Evolutionary conservation across 2,113 vertebrate species (phyloP), one percentile per base, ranked within the genome.

Genomic region (Gopherus flavomarginatus): DNA sequence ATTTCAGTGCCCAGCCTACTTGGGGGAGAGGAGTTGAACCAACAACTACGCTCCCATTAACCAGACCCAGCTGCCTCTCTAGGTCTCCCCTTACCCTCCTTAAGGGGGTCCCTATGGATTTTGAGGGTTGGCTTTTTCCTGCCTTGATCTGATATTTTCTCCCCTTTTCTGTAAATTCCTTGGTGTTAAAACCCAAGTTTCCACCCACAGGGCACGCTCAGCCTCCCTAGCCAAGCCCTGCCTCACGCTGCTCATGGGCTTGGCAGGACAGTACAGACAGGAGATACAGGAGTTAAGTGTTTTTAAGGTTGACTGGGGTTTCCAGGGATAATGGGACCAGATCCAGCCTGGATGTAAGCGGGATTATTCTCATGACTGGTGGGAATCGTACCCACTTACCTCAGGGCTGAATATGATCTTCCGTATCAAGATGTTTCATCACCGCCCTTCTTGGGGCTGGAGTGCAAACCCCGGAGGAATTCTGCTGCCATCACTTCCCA

Each of bases 121-220:
- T 53, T 95, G 50, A 90, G 49, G 4, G 29, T 21, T 93, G 89
- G 27, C 62, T 72, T 26, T 87, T 35, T 90, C 83, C 57, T 79
- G 22, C 88, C 53, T 35, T 95, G 85, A 78, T 31, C 12, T 77
- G 83, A 14, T 81, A 38, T 27, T 79, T 96, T 82, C 78, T 93
- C 79, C 27, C 49, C 24, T 86, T 93, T 92, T 87, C 57, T 86
- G 79, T 21, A 38, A 95, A 5, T 38, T 47, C 54, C 4, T 86
- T 42, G 82, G 12, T 57, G 81, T 3, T 7, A 29, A 91, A 78
- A 53, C 13, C 19, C 83, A 42, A 31, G 10, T 77, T 96, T 90
- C 81, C 91, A 79, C 8, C 52, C 24, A 38, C 9, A 56, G n/a
- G 17, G 35, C n/a, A 38, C 19, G 10, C 16, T 4, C 7, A 38